A percentile compares a stretch with the other conserved stretches of the same genome.
These are phyloP conservation scores for Mus pahari DNA, from an alignment of 2,113 vertebrate species.

Conservation along the genomic window DNA sequence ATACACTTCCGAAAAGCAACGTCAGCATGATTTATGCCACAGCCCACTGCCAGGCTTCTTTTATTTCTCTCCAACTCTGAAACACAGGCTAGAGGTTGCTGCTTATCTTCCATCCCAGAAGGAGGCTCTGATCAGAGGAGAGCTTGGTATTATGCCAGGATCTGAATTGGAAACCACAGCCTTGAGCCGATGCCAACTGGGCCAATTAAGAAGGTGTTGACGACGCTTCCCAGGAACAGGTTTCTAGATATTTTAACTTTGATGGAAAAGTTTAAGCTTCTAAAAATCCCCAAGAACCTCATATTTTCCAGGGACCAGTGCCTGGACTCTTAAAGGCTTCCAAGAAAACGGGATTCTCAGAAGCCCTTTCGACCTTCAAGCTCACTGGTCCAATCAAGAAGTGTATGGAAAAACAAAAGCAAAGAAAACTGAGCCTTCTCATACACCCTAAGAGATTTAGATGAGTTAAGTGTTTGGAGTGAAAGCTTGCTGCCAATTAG, in stretches of 20 bases:
- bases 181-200: slow-evolving; percentile 53
- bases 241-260: slow-evolving; percentile 72
- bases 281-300: slow-evolving; percentile 70
- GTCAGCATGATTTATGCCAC: not conserved
- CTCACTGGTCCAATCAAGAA: slow-evolving; percentile 30
- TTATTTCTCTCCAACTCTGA: not conserved
- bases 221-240: slow-evolving; percentile 68
- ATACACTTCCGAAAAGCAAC: not conserved
- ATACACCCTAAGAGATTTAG: not conserved
- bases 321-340: slow-evolving; percentile 71
- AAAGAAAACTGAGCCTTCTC: not conserved
- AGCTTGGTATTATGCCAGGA: slow-evolving; percentile 45
- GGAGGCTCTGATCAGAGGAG: not conserved
- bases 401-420: slow-evolving; percentile 56
- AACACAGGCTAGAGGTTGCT: not conserved
- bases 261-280: slow-evolving; percentile 66
- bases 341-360: slow-evolving; percentile 73
- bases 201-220: slow-evolving; percentile 73
- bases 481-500: not conserved
- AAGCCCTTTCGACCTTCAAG: slow-evolving; percentile 38
- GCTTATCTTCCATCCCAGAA: slow-evolving; percentile 60
- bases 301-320: slow-evolving; percentile 75
- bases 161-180: slow-evolving; percentile 49
- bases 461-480: slow-evolving; percentile 3
- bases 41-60: not conserved